Percentiles rank a stretch among this genome's conserved stretches.
phyloP scores from a whole-genome alignment of 2,888 invertebrate species.

The Abrostola tripartita region DNA sequence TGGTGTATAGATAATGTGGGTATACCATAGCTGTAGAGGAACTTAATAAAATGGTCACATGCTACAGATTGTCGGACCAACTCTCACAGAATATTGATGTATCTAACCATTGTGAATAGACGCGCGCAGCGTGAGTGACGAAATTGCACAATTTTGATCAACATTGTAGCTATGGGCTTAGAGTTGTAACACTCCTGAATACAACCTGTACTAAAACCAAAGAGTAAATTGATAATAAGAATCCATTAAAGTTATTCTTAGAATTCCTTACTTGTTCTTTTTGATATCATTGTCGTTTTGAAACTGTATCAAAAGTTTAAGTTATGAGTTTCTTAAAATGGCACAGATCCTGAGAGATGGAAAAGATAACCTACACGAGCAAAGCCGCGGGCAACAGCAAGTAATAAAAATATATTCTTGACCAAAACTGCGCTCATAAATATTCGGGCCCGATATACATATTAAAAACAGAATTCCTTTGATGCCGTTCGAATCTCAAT shows the following conservation, averaged over 20 bases:
- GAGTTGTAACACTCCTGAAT: not conserved
- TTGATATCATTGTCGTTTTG: not conserved
- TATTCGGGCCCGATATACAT: no score
- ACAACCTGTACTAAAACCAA: no score
- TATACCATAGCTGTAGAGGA: constrained; percentile 13
- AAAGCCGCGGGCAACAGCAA: no score
- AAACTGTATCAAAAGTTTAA: not conserved
- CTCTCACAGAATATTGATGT: constrained; percentile 60
- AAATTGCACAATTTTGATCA: constrained; percentile 13
- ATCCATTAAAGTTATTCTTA: no score
- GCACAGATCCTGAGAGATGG: no score
- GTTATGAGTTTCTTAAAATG: not conserved
- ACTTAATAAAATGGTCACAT: constrained; percentile 57
- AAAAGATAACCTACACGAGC: no score
- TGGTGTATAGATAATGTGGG: constrained; percentile 13
- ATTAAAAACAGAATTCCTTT: no score
- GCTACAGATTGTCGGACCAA: constrained; percentile 46
- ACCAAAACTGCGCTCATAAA: no score
- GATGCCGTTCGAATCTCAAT: not conserved
- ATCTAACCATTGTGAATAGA: constrained; percentile 28
- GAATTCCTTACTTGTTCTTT: no score
- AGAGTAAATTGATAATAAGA: no score
- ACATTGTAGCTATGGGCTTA: not conserved
- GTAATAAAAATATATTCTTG: no score
- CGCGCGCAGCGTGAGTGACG: constrained; percentile 7